Conservation (phyloP, 1,140 invertebrate species). For the Telenomus remus region DNA sequence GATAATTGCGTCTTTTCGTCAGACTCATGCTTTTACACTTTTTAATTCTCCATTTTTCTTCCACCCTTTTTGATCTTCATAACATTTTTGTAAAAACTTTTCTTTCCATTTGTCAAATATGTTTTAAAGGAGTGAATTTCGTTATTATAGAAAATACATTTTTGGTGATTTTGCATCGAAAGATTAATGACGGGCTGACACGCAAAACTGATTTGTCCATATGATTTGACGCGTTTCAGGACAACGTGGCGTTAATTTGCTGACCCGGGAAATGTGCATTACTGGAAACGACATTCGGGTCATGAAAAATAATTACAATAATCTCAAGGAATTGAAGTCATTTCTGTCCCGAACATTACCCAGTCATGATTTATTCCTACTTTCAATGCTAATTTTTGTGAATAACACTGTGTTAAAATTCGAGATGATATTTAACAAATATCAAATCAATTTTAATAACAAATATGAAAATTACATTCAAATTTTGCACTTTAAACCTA, state of each 20-base stretch:
- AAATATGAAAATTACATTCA: too few species aligned
- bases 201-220: conserved; percentile 42
- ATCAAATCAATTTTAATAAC: too few species aligned
- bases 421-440: too few species aligned
- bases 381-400: too few species aligned
- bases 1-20: conserved; percentile 34
- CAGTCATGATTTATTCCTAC: too few species aligned
- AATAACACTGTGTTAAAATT: too few species aligned
- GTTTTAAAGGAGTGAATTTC: too few species aligned
- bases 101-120: too few species aligned
- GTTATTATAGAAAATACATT: not conserved
- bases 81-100: too few species aligned
- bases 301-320: conserved; percentile 56
- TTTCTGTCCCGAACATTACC: not conserved
- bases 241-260: conserved; percentile 51
- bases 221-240: conserved; percentile 55
- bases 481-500: too few species aligned
- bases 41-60: not conserved
- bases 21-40: not conserved
- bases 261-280: conserved; percentile 34
- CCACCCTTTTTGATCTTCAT: not conserved
- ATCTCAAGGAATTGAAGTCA: conserved; percentile 47
- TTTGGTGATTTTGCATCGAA: not conserved
- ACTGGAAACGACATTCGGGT: conserved; percentile 49
- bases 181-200: conserved; percentile 35